phyloP scores from a whole-genome alignment of 1,140 invertebrate genomes.

The Laupala kohalensis region DNA sequence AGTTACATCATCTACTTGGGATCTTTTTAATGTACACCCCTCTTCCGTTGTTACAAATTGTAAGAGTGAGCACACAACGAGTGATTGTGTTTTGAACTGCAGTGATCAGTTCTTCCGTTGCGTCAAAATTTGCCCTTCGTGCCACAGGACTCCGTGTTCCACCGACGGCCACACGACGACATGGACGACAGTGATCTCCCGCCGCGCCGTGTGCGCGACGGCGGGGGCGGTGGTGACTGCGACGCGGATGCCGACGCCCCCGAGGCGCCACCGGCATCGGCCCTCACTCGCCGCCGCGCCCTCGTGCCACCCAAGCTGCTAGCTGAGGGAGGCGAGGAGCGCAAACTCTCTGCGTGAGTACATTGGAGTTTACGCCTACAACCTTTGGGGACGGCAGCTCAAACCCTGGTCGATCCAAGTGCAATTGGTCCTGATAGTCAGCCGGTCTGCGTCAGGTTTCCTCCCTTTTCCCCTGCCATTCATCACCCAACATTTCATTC shows the following conservation, averaged over 20 bases:
- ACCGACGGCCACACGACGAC: background rate
- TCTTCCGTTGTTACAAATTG: too few species aligned
- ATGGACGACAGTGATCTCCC: background rate
- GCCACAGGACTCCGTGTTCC: background rate
- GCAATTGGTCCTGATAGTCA: background rate
- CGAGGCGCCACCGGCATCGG: constrained; percentile 30
- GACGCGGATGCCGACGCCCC: constrained; percentile 17
- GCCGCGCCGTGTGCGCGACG: background rate
- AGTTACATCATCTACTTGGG: too few species aligned
- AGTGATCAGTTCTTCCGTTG: too few species aligned
- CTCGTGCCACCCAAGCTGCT: constrained; percentile 34
- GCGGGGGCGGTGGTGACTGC: background rate
- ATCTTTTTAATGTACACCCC: too few species aligned
- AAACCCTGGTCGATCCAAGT: background rate
- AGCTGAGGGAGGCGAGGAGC: constrained; percentile 21
- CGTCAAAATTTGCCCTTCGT: background rate
- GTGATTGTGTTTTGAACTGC: too few species aligned
- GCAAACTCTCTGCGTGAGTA: constrained; percentile 15
- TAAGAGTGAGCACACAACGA: too few species aligned
- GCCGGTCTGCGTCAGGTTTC: background rate
- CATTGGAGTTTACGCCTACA: too few species aligned
- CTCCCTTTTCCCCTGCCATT: too few species aligned
- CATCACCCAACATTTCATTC: too few species aligned
- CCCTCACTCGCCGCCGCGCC: constrained; percentile 30
- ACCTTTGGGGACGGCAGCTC: too few species aligned